phyloP scores from a whole-genome alignment of 2,888 invertebrate genomes.

The Nomada fabriciana region DNA sequence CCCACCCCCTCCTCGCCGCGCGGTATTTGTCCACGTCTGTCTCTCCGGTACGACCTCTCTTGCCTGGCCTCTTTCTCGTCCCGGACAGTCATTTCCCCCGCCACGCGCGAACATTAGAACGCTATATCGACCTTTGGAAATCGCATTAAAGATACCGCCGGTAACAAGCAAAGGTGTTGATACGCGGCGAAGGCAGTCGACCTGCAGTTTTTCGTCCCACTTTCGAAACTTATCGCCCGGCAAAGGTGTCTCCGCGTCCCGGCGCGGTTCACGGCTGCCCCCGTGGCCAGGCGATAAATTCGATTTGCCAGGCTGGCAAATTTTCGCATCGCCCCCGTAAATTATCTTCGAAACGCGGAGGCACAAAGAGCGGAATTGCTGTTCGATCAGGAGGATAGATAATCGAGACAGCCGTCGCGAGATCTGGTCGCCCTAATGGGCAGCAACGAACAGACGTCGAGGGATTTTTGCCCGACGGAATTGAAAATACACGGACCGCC shows the following conservation, averaged over 20 bases:
- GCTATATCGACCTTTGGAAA: conserved; percentile 55
- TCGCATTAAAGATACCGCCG: conserved; percentile 62
- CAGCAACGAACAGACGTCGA: conserved; percentile 48
- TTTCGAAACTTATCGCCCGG: conserved; percentile 43
- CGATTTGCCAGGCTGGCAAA: conserved; percentile 15
- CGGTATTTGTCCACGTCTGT: conserved; percentile 10
- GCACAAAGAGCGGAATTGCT: conserved; percentile 24
- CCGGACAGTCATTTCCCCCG: conserved; percentile 7
- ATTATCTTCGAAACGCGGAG: conserved; percentile 33
- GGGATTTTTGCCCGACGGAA: conserved; percentile 46
- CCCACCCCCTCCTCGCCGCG: conserved; percentile 12
- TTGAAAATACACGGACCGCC: conserved; percentile 37
- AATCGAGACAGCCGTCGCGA: conserved; percentile 54
- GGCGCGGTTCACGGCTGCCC: conserved; percentile 6
- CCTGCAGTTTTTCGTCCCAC: conserved; percentile 40
- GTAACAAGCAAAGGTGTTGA: conserved; percentile 53
- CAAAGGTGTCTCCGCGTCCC: conserved; percentile 27
- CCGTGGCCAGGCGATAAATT: conserved; percentile 30
- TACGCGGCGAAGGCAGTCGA: conserved; percentile 50
- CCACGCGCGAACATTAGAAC: conserved; percentile 8
- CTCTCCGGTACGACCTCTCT: conserved; percentile 4
- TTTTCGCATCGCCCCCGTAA: conserved; percentile 56
- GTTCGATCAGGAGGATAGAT: conserved; percentile 32
- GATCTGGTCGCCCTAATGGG: conserved; percentile 46
- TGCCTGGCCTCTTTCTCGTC: conserved; percentile 3